Base-by-base conservation (phyloP, 2,888 invertebrate species). In the Drosophila conformis region DNA sequence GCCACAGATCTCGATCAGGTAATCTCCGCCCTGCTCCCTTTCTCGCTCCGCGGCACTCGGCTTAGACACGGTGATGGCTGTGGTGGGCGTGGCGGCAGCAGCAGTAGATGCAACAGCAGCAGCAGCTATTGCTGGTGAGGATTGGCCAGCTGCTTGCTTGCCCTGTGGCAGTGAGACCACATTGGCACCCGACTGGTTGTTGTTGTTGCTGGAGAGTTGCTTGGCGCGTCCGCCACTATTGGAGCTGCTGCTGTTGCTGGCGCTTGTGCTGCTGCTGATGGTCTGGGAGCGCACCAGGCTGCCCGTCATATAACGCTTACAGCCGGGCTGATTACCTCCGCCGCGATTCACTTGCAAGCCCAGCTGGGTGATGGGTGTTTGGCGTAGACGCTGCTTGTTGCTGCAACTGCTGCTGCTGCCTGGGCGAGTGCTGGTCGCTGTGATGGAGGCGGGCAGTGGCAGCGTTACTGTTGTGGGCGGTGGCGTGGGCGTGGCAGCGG, bases 1-100 rank as follows among this genome's bases (percentile, higher is more conserved):
- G 35, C 97, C 97, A 84, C 96, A 96, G 67, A 98, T 97, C 94
- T 98, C 98, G 38, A 97, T 97, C 75, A 98, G 94, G 92, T 97
- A 98, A 94, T 98, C 97, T n/a, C 97, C 96, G 68, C 98, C 93
- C 79, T 93, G 93, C 68, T 93, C 93, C 31, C 93, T 91, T 79
- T 93, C 93, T 1, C 93, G 89, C 53, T 93, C 93, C n/a, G 87
- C 80, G 3, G 78, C 78, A 35, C 75, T 87, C 18, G 90, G 90
- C 57, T 86, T 82, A 49, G 86, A 81, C 18, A 86, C 84, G 4
- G 90, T 83, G 10, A 80, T 81, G 46, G 88, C 79, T 4, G 75
- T 73, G 31, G 58, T 67, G 31, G 82, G 75, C n/a, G 78, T 71
- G 35, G 67, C 54, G 2, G 72, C 48, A 15, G 75, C 29, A 15